Percentiles rank a stretch among this genome's conserved stretches.
Conservation (phyloP, 2,797 vertebrate species). For the Schizopygopsis pylzovi region DNA sequence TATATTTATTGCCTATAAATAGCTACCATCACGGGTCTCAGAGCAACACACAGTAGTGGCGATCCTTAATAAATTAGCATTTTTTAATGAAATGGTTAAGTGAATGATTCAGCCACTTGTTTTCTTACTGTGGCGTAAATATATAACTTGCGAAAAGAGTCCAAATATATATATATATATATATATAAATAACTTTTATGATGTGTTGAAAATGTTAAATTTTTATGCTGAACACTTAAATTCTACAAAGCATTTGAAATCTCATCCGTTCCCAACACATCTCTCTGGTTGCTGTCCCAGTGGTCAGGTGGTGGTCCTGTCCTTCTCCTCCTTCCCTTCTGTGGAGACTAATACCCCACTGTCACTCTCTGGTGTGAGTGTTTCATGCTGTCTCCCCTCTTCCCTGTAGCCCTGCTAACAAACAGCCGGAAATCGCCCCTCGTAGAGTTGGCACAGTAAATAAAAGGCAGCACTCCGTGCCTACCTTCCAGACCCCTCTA, state of each 20-base stretch:
- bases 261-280: background rate
- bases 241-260: background rate
- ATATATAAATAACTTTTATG: too few species aligned
- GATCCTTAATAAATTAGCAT: background rate
- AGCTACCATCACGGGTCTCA: background rate
- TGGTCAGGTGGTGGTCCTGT: constrained; percentile 44
- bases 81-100: background rate
- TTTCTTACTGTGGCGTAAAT: background rate
- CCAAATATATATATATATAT: too few species aligned
- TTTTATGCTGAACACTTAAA: background rate
- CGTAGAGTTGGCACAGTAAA: constrained; percentile 87
- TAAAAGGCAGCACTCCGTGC: constrained; percentile 93
- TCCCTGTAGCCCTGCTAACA: constrained; percentile 90
- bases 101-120: background rate
- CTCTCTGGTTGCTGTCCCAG: constrained; percentile 21
- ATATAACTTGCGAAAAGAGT: background rate
- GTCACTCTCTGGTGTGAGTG: constrained; percentile 65
- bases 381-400: constrained; percentile 81
- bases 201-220: too few species aligned
- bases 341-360: constrained; percentile 46
- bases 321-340: constrained; percentile 30
- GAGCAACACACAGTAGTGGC: background rate
- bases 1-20: background rate
- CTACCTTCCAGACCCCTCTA: constrained; percentile 89
- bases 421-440: constrained; percentile 86